A percentile compares a stretch with the other conserved stretches of the same genome.
Conservation (phyloP, 2,888 invertebrate genomes). For the Macropis europaea region DNA sequence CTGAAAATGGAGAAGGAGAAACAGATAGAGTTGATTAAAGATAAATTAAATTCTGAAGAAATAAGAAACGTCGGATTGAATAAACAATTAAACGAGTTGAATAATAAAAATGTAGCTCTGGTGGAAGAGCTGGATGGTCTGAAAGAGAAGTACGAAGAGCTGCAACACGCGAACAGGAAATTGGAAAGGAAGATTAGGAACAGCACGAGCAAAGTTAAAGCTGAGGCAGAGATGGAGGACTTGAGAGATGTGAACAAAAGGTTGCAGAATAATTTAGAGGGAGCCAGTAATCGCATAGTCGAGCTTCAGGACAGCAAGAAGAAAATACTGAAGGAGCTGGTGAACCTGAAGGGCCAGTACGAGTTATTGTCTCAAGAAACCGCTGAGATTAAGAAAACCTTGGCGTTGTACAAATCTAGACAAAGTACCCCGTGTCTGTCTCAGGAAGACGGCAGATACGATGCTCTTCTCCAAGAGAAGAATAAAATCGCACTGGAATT, state of each 20-base stretch:
- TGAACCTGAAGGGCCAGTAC: constrained; percentile 59
- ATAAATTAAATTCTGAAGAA: constrained; percentile 68
- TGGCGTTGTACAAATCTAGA: constrained; percentile 56
- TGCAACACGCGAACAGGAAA: constrained; percentile 80
- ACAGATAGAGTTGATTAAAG: constrained; percentile 60
- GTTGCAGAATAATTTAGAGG: constrained; percentile 74
- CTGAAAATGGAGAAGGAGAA: constrained; percentile 77
- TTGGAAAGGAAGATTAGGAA: constrained; percentile 74
- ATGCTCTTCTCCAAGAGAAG: constrained; percentile 65
- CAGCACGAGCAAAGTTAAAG: constrained; percentile 80
- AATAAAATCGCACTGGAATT: constrained; percentile 77
- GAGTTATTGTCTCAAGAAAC: constrained; percentile 63
- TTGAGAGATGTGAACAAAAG: constrained; percentile 71
- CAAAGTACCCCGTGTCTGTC: constrained; percentile 35
- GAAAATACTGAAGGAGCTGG: constrained; percentile 64
- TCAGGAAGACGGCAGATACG: constrained; percentile 61
- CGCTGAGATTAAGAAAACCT: constrained; percentile 56
- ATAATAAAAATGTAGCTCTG: constrained; percentile 80
- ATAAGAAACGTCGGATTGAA: constrained; percentile 74
- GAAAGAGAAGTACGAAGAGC: constrained; percentile 80
- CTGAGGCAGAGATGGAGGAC: constrained; percentile 72
- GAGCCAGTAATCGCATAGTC: constrained; percentile 73
- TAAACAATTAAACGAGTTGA: constrained; percentile 76
- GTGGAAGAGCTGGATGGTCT: constrained; percentile 79
- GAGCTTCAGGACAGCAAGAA: constrained; percentile 70